Evolutionary conservation across 2,888 invertebrate genomes (phyloP).

Genomic region (Hypsopygia costalis): DNA sequence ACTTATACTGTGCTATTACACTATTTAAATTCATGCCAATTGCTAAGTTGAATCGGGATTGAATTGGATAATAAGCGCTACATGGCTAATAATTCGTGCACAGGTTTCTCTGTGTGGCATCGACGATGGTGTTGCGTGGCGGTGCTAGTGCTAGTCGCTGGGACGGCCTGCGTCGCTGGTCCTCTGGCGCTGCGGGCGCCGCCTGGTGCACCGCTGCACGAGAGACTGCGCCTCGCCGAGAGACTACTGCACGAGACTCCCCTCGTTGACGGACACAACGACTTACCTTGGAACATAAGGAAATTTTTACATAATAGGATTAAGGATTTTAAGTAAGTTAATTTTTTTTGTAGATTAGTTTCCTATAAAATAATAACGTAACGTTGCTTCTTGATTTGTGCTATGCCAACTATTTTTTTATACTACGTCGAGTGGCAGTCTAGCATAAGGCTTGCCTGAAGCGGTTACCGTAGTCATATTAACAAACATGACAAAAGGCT

Average conservation of each 20-base stretch:
- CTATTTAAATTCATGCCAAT: too few relatives aligned
- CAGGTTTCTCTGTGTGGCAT: conserved; percentile 69
- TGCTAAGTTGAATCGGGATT: too few relatives aligned
- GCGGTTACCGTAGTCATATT: too few relatives aligned
- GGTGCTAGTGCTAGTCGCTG: conserved; percentile 87
- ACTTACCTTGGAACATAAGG: conserved; percentile 94
- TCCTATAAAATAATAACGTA: too few relatives aligned
- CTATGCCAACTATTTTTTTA: too few relatives aligned
- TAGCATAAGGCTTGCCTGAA: too few relatives aligned
- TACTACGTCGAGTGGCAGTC: too few relatives aligned
- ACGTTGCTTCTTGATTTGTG: too few relatives aligned
- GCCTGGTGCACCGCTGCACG: conserved; percentile 88
- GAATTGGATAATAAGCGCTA: too few relatives aligned
- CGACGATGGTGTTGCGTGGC: conserved; percentile 90
- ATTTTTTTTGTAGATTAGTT: neutral
- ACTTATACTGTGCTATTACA: too few relatives aligned
- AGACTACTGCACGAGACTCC: conserved; percentile 88
- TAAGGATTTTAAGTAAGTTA: conserved; percentile 86
- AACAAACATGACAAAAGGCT: too few relatives aligned
- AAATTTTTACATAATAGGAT: conserved; percentile 94
- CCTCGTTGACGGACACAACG: conserved; percentile 93
- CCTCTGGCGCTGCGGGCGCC: conserved; percentile 89
- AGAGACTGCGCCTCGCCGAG: conserved; percentile 86
- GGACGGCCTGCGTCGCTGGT: conserved; percentile 89
- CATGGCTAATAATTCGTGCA: too few relatives aligned